Percentiles rank a stretch among this genome's conserved stretches.
These are phyloP conservation scores for Himalopsyche phryganea DNA, from an alignment of 1,140 invertebrate species.

Conservation along the genomic window DNA sequence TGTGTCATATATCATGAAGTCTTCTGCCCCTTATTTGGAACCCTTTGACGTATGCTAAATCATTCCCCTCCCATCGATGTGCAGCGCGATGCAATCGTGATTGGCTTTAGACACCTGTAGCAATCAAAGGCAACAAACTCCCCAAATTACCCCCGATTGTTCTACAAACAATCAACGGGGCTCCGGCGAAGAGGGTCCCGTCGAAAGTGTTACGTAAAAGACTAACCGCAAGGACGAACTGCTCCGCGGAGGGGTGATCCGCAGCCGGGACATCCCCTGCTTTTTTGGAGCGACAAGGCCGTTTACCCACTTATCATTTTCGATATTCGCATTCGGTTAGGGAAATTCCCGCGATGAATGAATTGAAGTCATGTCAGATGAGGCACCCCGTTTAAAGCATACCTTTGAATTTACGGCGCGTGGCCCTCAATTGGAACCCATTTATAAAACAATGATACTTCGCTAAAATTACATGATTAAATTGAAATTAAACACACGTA, in stretches of 20 bases:
- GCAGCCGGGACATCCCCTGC: neutral
- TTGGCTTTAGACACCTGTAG: constrained; percentile 6
- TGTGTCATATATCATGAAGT: too few relatives aligned
- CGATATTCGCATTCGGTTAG: neutral
- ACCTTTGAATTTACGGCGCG: too few relatives aligned
- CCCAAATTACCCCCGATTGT: constrained; percentile 17
- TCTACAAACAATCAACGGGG: constrained; percentile 7
- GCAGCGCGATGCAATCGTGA: neutral
- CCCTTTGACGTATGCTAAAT: too few relatives aligned
- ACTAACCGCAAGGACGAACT: constrained; percentile 2
- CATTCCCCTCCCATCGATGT: too few relatives aligned
- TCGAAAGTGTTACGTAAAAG: constrained; percentile 1
- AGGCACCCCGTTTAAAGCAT: too few relatives aligned
- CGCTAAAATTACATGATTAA: too few relatives aligned
- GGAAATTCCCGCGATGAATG: neutral
- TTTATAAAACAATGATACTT: too few relatives aligned
- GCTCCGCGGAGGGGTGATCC: constrained; percentile 1
- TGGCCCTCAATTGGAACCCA: too few relatives aligned
- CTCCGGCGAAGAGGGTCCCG: neutral
- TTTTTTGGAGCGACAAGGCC: constrained; percentile 15
- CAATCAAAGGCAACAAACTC: constrained; percentile 10
- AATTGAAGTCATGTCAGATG: too few relatives aligned
- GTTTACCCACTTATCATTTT: constrained; percentile 3
- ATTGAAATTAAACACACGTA: too few relatives aligned
- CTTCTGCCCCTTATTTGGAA: too few relatives aligned